Conservation (phyloP, 2,113 vertebrate species). For the Chaetops frenatus region DNA sequence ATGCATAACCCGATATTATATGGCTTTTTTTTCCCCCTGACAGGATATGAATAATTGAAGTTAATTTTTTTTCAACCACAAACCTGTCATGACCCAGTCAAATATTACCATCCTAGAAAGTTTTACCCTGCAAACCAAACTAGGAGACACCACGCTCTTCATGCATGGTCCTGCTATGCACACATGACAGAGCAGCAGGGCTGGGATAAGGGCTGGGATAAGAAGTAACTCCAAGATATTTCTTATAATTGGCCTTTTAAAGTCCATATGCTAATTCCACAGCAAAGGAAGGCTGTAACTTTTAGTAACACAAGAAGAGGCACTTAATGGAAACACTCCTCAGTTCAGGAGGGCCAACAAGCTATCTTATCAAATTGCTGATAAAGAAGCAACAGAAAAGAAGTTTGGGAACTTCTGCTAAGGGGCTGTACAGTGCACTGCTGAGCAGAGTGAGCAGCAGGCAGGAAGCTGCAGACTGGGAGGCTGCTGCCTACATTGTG, state of each 20-base stretch:
- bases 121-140: neutral
- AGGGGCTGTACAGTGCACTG: neutral
- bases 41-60: constrained; percentile 26
- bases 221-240: constrained; percentile 50
- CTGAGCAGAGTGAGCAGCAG: neutral
- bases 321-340: neutral
- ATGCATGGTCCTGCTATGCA: neutral
- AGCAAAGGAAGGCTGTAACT: constrained; percentile 11
- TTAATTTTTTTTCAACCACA: constrained; percentile 1
- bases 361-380: neutral
- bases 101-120: neutral
- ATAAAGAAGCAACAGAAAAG: neutral
- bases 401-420: neutral
- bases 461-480: neutral
- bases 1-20: constrained; percentile 51
- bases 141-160: neutral
- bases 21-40: neutral
- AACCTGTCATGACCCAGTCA: neutral
- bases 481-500: accelerated
- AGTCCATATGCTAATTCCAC: neutral
- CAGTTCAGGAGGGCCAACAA: constrained; percentile 13
- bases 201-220: constrained; percentile 7
- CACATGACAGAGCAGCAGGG: neutral
- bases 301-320: neutral
- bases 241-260: neutral